Evolutionary conservation across 2,888 invertebrate genomes (phyloP), one percentile per base, ranked within the genome.

Genomic region (Polydrusus pterygomalis): DNA sequence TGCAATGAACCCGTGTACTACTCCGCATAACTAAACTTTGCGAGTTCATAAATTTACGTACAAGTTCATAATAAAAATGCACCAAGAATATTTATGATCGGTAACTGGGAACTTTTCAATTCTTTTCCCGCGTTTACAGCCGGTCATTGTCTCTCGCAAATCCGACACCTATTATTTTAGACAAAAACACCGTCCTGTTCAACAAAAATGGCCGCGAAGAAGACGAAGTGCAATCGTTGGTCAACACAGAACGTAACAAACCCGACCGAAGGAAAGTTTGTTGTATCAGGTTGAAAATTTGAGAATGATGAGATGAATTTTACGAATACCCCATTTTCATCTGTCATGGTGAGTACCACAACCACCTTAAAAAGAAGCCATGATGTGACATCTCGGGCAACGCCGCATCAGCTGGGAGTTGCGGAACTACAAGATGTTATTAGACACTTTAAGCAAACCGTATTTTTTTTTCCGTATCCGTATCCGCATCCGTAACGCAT

Each of bases 41-140:
- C 51, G 0, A 51, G 51, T 20, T 20, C 20, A 51, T 51, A 51
- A 18, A 18, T 51, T 11, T 51, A 20, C 20, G 11, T 51, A 25
- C 47, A 17, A 49, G 18, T 51, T 11, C 51, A 51, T 51, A 51
- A 51, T 51, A 51, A 51, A 51, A 51, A 20, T 20, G 51, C 20
- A 9, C 51, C 20, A 20, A 51, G 51, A 51, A 51, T 25, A 51
- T 51, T 51, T 51, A 51, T 20, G 51, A 51, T 51, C 51, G 51
- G 51, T 20, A 51, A 51, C 51, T 51, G 18, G 51, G 51, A 20
- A 51, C 25, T 51, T 51, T 51, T 51, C 51, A 51, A 51, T 51
- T 51, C 51, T 18, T 11, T 51, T 20, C 20, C 51, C 51, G 7
- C 51, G 25, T 51, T 51, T 51, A 18, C 2, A 20, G 51, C 20